Percentiles rank a stretch among this genome's conserved stretches.
Evolutionary conservation across 2,113 vertebrate genomes (phyloP).

Genomic region (Myrmecobius fasciatus): DNA sequence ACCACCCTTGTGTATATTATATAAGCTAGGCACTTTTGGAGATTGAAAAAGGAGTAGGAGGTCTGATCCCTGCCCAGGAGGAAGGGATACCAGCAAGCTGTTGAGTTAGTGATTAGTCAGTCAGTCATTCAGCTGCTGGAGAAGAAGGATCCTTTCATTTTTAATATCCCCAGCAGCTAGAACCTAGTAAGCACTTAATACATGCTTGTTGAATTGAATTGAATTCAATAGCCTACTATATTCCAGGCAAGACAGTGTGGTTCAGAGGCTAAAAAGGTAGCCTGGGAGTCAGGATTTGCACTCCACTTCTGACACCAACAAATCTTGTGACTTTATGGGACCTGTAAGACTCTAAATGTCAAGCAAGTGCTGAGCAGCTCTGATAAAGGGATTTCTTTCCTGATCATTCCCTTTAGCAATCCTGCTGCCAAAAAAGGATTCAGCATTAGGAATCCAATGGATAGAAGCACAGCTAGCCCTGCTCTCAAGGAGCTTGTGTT

Average conservation of each 20-base stretch:
- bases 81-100: neutral
- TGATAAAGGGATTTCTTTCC: no score
- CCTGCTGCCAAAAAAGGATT: no score
- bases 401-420: no score
- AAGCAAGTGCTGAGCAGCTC: no score
- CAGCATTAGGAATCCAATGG: neutral
- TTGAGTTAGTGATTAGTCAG: neutral
- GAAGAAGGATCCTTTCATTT: neutral
- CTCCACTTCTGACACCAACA: neutral
- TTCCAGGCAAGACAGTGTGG: neutral
- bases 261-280: neutral
- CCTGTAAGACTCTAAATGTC: no score
- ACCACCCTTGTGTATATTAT: neutral
- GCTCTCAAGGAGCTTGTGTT: neutral
- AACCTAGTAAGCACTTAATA: neutral
- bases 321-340: neutral
- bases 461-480: neutral
- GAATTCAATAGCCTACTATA: no score
- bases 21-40: neutral
- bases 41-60: neutral
- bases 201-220: no score
- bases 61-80: neutral
- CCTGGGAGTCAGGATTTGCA: neutral
- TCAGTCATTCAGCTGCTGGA: neutral
- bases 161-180: neutral